Evolutionary conservation across 2,888 invertebrate species (phyloP).

Genomic region (Drymonia ruficornis): DNA sequence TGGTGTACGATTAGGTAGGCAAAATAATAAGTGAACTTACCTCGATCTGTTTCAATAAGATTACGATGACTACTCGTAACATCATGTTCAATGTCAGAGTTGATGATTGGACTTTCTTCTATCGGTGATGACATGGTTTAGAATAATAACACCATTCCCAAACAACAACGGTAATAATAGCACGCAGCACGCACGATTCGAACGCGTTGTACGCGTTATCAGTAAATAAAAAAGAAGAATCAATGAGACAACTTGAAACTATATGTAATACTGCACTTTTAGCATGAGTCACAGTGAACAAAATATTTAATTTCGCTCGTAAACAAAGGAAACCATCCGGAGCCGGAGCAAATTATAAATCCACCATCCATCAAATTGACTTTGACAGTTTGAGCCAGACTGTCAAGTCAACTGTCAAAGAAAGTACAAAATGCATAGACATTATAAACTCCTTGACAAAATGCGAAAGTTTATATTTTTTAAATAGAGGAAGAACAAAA

Average conservation of each 20-base stretch:
- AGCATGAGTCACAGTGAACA: conserved; percentile 40
- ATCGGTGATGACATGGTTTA: conserved; percentile 62
- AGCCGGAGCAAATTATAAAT: conserved; percentile 14
- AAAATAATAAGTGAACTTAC: conserved; percentile 39
- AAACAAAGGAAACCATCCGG: conserved; percentile 46
- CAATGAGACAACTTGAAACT: neutral
- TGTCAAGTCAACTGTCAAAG: no score
- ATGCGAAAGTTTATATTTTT: no score
- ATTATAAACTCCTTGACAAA: no score
- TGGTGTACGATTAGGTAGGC: no score
- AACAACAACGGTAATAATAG: conserved; percentile 7
- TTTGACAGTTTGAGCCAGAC: no score
- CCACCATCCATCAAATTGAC: conserved; percentile 7
- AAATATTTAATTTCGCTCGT: conserved; percentile 31
- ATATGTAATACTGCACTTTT: conserved; percentile 22
- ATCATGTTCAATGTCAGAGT: conserved; percentile 75
- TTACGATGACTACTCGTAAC: conserved; percentile 68
- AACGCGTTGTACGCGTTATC: neutral
- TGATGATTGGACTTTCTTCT: conserved; percentile 77
- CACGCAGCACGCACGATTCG: neutral
- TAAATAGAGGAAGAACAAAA: no score
- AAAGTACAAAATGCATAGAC: no score
- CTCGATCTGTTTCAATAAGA: conserved; percentile 63
- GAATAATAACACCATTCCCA: conserved; percentile 48
- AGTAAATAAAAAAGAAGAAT: neutral